Percentiles rank a stretch among this genome's conserved stretches.
These are phyloP conservation scores for Thamnophis elegans DNA, from an alignment of 2,797 vertebrate species.

Conservation along the genomic window DNA sequence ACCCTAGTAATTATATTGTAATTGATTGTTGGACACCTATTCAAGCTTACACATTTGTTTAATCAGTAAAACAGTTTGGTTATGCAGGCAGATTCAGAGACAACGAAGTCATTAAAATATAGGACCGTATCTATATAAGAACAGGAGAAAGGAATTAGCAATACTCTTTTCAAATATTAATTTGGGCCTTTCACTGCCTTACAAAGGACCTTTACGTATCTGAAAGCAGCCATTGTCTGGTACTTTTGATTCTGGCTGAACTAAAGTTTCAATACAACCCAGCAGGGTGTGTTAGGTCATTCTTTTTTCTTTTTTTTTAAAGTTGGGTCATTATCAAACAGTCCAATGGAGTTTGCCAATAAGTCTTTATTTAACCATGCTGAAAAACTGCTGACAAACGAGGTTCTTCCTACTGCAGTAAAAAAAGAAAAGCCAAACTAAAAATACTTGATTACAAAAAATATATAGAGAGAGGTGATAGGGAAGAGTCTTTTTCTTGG, in stretches of 20 bases:
- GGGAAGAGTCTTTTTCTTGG: conserved; percentile 20
- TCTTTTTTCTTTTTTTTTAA: conserved; percentile 58
- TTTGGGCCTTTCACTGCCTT: conserved; percentile 75
- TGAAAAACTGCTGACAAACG: conserved; percentile 90
- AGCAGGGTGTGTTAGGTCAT: conserved; percentile 78
- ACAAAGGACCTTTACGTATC: conserved; percentile 73
- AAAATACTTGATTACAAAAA: conserved; percentile 74
- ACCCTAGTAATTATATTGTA: conserved; percentile 64
- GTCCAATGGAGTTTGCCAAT: conserved; percentile 77
- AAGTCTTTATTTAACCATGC: conserved; percentile 82
- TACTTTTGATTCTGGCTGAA: conserved; percentile 70
- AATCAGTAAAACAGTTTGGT: conserved; percentile 70
- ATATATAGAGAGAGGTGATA: conserved; percentile 42
- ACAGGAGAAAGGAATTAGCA: conserved; percentile 70
- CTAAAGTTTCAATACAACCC: conserved; percentile 71
- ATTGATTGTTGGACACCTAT: conserved; percentile 54
- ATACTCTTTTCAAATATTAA: conserved; percentile 82
- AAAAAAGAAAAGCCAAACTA: conserved; percentile 67
- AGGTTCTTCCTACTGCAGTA: conserved; percentile 84
- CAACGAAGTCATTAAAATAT: conserved; percentile 64
- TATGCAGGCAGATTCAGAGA: conserved; percentile 66
- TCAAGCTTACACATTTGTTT: conserved; percentile 42
- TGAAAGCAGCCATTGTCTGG: conserved; percentile 77
- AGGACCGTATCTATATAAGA: conserved; percentile 70
- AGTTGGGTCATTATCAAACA: conserved; percentile 83